phyloP scores from a whole-genome alignment of 2,888 invertebrate genomes.

The Cataglyphis rosenhaueri region DNA sequence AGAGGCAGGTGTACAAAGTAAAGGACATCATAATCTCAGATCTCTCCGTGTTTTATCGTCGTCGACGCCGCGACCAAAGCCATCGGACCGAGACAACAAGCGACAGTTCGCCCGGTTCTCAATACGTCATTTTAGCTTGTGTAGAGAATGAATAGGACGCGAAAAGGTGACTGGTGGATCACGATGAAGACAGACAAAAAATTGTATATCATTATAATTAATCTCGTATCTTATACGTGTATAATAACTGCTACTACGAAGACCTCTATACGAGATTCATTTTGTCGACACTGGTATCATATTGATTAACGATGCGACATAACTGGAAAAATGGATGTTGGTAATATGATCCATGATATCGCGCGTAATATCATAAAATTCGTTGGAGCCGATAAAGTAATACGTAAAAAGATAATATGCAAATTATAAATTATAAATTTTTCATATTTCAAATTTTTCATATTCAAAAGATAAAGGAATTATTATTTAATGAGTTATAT shows the following conservation, averaged over 20 bases:
- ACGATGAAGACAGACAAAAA: conserved; percentile 57
- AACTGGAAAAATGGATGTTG: background rate
- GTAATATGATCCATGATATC: background rate
- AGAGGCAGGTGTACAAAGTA: conserved; percentile 68
- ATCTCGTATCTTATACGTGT: conserved; percentile 78
- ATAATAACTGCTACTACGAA: conserved; percentile 64
- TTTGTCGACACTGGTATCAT: conserved; percentile 45
- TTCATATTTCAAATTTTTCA: background rate
- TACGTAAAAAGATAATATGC: background rate
- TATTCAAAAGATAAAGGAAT: background rate
- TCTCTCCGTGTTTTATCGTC: conserved; percentile 51
- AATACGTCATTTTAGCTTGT: conserved; percentile 49
- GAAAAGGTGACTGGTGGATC: conserved; percentile 60
- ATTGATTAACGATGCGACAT: background rate
- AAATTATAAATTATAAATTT: background rate
- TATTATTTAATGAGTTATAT: background rate
- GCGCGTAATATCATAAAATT: background rate
- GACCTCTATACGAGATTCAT: conserved; percentile 65
- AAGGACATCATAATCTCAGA: conserved; percentile 64
- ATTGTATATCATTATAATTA: conserved; percentile 76
- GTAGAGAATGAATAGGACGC: conserved; percentile 63
- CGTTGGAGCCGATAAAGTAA: background rate
- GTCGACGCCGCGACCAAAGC: conserved; percentile 42
- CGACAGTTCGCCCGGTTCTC: conserved; percentile 53
- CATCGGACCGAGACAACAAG: conserved; percentile 64